Conservation (phyloP, 2,113 vertebrate genomes). For the Cochlearius cochlearius region DNA sequence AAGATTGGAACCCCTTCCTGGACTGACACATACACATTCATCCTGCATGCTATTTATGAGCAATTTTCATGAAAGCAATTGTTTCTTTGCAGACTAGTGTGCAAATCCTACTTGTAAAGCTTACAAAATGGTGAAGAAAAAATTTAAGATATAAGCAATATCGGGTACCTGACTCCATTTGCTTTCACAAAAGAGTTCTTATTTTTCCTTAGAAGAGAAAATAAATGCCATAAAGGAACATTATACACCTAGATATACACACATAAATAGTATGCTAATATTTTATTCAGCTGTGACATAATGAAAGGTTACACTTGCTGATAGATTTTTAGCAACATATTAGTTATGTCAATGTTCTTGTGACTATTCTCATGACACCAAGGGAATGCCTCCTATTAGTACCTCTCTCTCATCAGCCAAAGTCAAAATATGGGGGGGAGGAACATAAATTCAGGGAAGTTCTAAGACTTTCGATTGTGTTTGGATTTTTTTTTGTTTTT, state of each 20-base stretch:
- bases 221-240: background rate
- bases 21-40: background rate
- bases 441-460: background rate
- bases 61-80: conserved; percentile 1
- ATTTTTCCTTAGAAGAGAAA: background rate
- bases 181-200: background rate
- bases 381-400: background rate
- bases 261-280: background rate
- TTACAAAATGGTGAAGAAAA: background rate
- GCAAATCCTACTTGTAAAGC: background rate
- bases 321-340: background rate
- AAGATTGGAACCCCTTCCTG: background rate
- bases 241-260: background rate
- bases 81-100: background rate
- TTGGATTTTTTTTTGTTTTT: background rate
- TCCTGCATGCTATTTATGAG: background rate
- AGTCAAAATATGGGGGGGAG: background rate
- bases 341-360: background rate
- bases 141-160: background rate
- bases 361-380: background rate
- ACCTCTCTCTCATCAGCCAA: background rate
- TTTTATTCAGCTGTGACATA: background rate
- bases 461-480: background rate
- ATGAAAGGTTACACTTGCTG: background rate
- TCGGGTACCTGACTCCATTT: background rate